Evolutionary conservation across 2,797 vertebrate genomes (phyloP), one percentile per base, ranked within the genome.

Genomic region (Coccyzus lansbergi): DNA sequence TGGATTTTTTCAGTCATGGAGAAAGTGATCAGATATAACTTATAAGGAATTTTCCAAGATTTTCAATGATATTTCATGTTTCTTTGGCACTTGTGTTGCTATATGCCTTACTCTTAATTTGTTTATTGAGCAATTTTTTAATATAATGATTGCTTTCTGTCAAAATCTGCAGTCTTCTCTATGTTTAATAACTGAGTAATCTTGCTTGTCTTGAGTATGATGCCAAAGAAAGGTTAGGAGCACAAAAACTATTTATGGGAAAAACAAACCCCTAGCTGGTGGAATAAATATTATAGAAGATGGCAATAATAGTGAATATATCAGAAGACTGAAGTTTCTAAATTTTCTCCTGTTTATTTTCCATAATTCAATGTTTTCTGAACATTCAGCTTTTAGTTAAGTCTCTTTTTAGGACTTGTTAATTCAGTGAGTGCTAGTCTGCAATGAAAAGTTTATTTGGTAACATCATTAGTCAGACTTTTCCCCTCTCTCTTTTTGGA

Each of bases 401-500:
- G n/a, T 31, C 12, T 22, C 6, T 36, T 24, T 51, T 42, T 59
- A 25, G 58, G 28, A 34, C 19, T 63, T 70, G 8, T 52, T 69
- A 58, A 65, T 58, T 72, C 5, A 48, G 4, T 10, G 20, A 60
- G 13, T 51, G 7, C 8, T 49, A 63, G 26, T 56, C 65, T 86
- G 40, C n/a, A 75, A 6, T 31, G 15, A 59, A 6, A 24, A 4
- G 8, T n/a, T 7, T 67, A 15, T 67, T 59, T 79, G 16, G 24
- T 51, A 44, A 22, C 12, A 42, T 31, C 5, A 31, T 69, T 33
- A 51, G 12, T 22, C 40, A 3, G 1, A 2, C 4, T 36, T 49
- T 9, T 5, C 4, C 4, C 7, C 4, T 3, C 3, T 1, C 2
- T n/a, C 5, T 24, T 12, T 7, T 5, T 25, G 4, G 52, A 75